These are phyloP conservation scores for Danio aesculapii DNA, from an alignment of 2,797 vertebrate genomes.

Conservation along the genomic window DNA sequence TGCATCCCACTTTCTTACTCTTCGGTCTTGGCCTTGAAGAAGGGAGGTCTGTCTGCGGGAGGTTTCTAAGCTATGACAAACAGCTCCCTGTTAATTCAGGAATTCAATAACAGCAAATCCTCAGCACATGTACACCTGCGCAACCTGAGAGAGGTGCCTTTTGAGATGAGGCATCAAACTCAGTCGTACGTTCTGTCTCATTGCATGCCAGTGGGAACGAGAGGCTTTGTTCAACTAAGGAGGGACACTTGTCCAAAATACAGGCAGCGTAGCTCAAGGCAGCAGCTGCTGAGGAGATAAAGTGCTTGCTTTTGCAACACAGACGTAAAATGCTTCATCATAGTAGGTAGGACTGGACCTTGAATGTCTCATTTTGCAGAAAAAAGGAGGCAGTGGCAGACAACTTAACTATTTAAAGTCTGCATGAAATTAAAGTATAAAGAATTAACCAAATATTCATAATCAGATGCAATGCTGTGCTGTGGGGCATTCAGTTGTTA, in stretches of 20 bases:
- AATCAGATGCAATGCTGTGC: too few relatives aligned
- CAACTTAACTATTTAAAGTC: not conserved
- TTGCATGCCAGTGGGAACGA: conserved; percentile 57
- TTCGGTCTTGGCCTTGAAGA: conserved; percentile 31
- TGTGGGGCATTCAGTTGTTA: too few relatives aligned
- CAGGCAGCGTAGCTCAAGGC: conserved; percentile 29
- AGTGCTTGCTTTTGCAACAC: conserved; percentile 45
- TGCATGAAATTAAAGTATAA: too few relatives aligned
- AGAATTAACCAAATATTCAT: too few relatives aligned
- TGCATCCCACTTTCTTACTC: conserved; percentile 25
- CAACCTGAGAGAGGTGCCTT: conserved; percentile 29
- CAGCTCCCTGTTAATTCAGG: conserved; percentile 17
- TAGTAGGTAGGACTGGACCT: conserved; percentile 36
- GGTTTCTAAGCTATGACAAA: conserved; percentile 32
- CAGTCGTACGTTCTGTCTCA: conserved; percentile 34
- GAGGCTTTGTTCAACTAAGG: conserved; percentile 53
- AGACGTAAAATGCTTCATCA: conserved; percentile 45
- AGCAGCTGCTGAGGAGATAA: conserved; percentile 25
- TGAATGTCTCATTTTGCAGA: conserved; percentile 45
- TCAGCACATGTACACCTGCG: conserved; percentile 54
- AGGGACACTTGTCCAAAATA: conserved; percentile 34
- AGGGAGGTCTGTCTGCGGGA: not conserved
- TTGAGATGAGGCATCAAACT: conserved; percentile 46
- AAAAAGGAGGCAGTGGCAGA: conserved; percentile 46
- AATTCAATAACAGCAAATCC: conserved; percentile 43